Percentiles rank a stretch among this genome's conserved stretches.
These are phyloP conservation scores for Drosophila austrosaltans DNA, from an alignment of 2,888 invertebrate species.

Conservation along the genomic window DNA sequence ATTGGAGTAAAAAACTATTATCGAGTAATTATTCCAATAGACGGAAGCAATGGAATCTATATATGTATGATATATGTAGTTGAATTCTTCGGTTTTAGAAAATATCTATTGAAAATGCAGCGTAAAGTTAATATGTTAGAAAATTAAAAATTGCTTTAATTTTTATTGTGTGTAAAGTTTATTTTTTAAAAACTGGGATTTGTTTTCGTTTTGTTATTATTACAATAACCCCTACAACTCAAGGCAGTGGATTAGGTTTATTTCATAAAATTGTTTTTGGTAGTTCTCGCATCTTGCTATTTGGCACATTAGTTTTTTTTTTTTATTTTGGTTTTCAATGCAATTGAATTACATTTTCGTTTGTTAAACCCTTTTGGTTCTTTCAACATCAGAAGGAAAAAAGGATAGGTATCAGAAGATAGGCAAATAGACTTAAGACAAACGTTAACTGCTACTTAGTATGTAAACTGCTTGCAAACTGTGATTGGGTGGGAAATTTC, in stretches of 20 bases:
- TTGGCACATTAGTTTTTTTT: constrained; percentile 32
- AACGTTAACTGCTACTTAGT: constrained; percentile 72
- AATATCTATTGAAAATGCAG: too few relatives aligned
- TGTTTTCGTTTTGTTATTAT: constrained; percentile 49
- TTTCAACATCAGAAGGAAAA: not conserved
- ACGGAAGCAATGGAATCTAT: too few relatives aligned
- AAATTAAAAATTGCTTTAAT: constrained; percentile 7
- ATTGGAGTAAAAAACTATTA: too few relatives aligned
- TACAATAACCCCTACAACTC: constrained; percentile 48
- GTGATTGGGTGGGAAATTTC: constrained; percentile 13
- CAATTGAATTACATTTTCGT: constrained; percentile 44
- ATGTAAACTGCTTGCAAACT: constrained; percentile 47
- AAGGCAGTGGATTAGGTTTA: constrained; percentile 58
- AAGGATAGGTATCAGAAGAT: constrained; percentile 33
- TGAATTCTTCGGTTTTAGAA: too few relatives aligned
- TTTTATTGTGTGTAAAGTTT: constrained; percentile 62
- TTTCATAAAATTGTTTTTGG: constrained; percentile 23
- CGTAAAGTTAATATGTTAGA: too few relatives aligned
- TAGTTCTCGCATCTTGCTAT: constrained; percentile 33
- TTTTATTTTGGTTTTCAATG: constrained; percentile 33
- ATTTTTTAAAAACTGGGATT: constrained; percentile 62
- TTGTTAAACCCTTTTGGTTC: constrained; percentile 15
- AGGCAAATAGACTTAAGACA: constrained; percentile 66
- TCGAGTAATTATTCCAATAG: too few relatives aligned
- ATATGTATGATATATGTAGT: too few relatives aligned